phyloP scores from a whole-genome alignment of 2,888 invertebrate species.

The Plutella xylostella region DNA sequence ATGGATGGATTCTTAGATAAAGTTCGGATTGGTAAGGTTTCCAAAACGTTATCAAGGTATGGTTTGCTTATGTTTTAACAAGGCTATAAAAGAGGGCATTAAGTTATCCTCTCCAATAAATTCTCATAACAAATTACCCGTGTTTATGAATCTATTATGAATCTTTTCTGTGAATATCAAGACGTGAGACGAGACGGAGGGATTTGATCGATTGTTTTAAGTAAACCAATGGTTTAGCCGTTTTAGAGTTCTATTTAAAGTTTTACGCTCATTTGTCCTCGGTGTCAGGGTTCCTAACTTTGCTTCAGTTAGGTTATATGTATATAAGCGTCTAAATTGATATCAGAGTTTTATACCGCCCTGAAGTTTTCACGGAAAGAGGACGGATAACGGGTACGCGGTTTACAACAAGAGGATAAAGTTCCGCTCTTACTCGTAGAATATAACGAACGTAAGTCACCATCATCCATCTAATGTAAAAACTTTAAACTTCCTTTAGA shows the following conservation, averaged over 20 bases:
- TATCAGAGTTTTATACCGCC: background rate
- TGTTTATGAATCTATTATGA: too few species aligned
- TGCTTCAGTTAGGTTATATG: too few species aligned
- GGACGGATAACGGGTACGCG: background rate
- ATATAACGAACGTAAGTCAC: slow-evolving; percentile 15
- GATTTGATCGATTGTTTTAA: too few species aligned
- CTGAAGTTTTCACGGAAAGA: background rate
- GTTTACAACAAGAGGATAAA: background rate
- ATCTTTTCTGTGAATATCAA: too few species aligned
- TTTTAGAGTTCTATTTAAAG: background rate
- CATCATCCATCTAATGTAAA: slow-evolving; percentile 51
- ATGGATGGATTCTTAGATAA: too few species aligned
- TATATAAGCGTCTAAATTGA: too few species aligned
- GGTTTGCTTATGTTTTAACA: background rate
- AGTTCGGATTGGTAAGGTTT: too few species aligned
- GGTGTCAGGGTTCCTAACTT: too few species aligned
- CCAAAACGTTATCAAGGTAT: too few species aligned
- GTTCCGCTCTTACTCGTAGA: slow-evolving; percentile 4
- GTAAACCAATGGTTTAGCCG: background rate
- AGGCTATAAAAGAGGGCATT: background rate
- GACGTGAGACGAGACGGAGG: too few species aligned
- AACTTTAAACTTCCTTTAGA: slow-evolving; percentile 56
- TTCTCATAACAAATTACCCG: too few species aligned
- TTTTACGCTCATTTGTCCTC: background rate
- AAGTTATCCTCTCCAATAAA: too few species aligned